Percentiles rank a stretch among this genome's conserved stretches.
phyloP scores from a whole-genome alignment of 1,140 invertebrate species.

The Tetramorium parvispinum region DNA sequence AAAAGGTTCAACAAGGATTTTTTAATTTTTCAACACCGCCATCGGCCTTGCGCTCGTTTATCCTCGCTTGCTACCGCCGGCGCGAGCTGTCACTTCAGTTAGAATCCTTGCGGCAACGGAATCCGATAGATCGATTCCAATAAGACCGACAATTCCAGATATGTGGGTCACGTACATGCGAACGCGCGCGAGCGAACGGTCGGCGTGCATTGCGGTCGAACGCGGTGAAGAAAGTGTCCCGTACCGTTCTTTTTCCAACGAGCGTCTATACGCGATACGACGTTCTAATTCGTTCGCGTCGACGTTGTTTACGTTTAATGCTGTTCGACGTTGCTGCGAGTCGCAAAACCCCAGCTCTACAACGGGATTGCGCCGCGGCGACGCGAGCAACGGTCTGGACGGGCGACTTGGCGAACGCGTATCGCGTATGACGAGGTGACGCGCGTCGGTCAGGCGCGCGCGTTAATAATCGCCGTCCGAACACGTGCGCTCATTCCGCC shows the following conservation, averaged over 20 bases:
- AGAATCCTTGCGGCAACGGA: constrained; percentile 50
- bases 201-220: constrained; percentile 20
- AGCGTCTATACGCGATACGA: not conserved
- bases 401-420: not conserved
- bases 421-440: not conserved
- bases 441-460: not conserved
- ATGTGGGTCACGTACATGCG: constrained; percentile 50
- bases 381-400: not conserved
- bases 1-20: not conserved
- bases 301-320: not conserved
- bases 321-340: not conserved
- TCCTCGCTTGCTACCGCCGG: not conserved
- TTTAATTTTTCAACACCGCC: constrained; percentile 20
- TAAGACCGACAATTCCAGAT: constrained; percentile 27
- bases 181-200: not conserved
- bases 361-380: not conserved
- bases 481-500: not conserved
- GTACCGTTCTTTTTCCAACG: constrained; percentile 32
- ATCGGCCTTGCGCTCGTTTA: constrained; percentile 13
- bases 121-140: constrained; percentile 59
- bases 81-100: constrained; percentile 15
- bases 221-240: constrained; percentile 58
- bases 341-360: not conserved
- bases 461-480: not conserved
- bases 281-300: constrained; percentile 6